Evolutionary conservation across 2,113 vertebrate genomes (phyloP).

Genomic region (Catharus minimus): DNA sequence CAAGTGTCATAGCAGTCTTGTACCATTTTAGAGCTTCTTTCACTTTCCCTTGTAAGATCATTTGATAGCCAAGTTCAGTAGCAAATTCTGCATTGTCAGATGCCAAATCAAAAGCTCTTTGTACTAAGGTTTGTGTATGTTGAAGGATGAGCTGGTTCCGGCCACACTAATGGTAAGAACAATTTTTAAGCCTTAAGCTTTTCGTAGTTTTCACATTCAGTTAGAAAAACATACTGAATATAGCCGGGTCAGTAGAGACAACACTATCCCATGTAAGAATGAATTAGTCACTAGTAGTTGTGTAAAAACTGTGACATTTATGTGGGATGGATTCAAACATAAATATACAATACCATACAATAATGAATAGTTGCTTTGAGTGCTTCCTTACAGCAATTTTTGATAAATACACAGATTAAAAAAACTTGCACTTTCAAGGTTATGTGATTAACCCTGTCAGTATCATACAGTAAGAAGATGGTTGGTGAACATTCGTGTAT

Average conservation of each 20-base stretch:
- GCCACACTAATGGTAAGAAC: constrained; percentile 83
- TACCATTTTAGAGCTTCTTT: constrained; percentile 92
- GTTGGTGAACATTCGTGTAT: not conserved
- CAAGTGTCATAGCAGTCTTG: constrained; percentile 86
- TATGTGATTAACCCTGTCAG: not conserved
- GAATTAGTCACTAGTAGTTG: not conserved
- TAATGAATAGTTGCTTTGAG: not conserved
- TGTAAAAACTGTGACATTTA: not conserved
- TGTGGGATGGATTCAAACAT: not conserved
- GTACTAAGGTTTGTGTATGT: constrained; percentile 84
- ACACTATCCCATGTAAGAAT: not conserved
- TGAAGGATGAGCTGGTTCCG: constrained; percentile 87
- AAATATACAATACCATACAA: not conserved
- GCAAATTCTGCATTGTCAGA: constrained; percentile 85
- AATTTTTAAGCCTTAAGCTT: not conserved
- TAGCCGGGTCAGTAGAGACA: not conserved
- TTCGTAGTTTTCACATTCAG: not conserved
- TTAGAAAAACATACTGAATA: not conserved
- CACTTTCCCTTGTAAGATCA: constrained; percentile 86
- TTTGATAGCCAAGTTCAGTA: constrained; percentile 92
- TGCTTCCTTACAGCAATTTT: not conserved
- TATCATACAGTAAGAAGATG: not conserved
- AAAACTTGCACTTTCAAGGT: not conserved
- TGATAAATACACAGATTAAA: not conserved
- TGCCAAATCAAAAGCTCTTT: constrained; percentile 81